Evolutionary conservation across 2,113 vertebrate species (phyloP).

Genomic region (Calyptommatus sinebrachiatus): DNA sequence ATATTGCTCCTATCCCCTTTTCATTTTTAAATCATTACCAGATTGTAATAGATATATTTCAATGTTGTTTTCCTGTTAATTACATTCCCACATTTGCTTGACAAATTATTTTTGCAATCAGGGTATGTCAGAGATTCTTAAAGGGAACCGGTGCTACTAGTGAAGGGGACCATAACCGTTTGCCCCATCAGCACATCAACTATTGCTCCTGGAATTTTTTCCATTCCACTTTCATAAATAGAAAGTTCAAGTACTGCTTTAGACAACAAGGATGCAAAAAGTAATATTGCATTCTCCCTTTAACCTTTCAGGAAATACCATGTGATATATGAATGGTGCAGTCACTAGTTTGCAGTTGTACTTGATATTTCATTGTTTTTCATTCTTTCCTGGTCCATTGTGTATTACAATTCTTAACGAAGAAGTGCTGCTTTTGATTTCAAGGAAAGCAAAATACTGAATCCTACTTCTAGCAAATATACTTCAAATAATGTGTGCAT

Average conservation of each 20-base stretch:
- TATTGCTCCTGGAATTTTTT: neutral
- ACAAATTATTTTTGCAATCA: neutral
- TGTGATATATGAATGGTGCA: neutral
- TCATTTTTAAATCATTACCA: neutral
- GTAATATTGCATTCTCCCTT: neutral
- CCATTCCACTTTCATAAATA: neutral
- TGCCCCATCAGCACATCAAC: neutral
- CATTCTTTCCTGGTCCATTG: constrained; percentile 10
- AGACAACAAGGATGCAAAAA: neutral
- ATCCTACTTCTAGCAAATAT: constrained; percentile 62
- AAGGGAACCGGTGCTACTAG: neutral
- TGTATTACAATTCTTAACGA: constrained; percentile 15
- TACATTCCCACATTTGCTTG: neutral
- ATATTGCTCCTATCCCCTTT: neutral
- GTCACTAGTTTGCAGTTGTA: constrained; percentile 11
- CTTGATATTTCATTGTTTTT: constrained; percentile 4
- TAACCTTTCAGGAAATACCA: neutral
- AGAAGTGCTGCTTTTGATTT: constrained; percentile 47
- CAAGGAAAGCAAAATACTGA: constrained; percentile 56
- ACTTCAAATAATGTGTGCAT: constrained; percentile 62
- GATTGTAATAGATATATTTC: neutral
- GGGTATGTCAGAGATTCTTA: neutral
- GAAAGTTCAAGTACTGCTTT: neutral
- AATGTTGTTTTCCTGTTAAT: neutral
- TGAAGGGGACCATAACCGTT: neutral